phyloP scores from a whole-genome alignment of 2,888 invertebrate genomes.

The Rotaria socialis region DNA sequence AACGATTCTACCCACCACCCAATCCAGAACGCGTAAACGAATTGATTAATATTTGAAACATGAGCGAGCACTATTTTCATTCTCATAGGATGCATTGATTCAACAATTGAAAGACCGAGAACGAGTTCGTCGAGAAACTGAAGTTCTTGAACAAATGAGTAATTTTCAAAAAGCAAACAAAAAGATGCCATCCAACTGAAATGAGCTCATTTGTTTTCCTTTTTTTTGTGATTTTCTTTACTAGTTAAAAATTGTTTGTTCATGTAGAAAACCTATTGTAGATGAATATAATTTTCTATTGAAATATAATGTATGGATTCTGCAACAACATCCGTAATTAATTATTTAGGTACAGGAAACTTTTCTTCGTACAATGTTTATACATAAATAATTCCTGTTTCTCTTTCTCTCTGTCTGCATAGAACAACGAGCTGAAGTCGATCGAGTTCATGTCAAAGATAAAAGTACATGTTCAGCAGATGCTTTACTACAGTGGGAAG shows the following conservation, averaged over 20 bases:
- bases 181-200: not conserved
- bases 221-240: not conserved
- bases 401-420: too few relatives aligned
- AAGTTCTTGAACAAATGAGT: conserved; percentile 30
- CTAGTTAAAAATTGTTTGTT: not conserved
- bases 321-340: conserved; percentile 38
- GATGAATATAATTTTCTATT: not conserved
- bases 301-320: conserved; percentile 14
- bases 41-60: not conserved
- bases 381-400: too few relatives aligned
- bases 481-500: conserved; percentile 42
- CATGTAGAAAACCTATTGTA: not conserved
- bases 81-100: not conserved
- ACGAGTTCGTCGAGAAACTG: not conserved
- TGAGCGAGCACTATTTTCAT: not conserved
- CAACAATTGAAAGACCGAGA: conserved; percentile 1
- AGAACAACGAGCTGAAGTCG: conserved; percentile 41
- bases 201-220: not conserved
- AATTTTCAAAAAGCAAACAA: conserved; percentile 15
- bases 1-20: conserved; percentile 10
- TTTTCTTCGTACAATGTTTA: too few relatives aligned
- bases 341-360: not conserved
- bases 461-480: not conserved
- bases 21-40: conserved; percentile 4
- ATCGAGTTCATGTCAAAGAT: conserved; percentile 38